Conservation (phyloP, 92 coral and sea anemone genomes). For the Meandrina meandrites region DNA sequence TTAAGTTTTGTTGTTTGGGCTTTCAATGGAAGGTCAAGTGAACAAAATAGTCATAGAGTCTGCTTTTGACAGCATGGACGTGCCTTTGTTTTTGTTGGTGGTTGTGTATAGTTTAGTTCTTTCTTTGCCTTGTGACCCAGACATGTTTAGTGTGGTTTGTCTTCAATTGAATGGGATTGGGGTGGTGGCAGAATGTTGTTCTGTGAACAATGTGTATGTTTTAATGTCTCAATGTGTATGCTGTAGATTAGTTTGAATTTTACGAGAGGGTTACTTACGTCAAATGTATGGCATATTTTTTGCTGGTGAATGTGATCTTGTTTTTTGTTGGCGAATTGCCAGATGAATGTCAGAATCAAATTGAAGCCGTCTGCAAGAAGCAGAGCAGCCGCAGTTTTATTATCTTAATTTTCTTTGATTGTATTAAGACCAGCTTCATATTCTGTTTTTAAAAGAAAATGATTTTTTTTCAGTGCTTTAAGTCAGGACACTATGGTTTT, state of each 20-base stretch:
- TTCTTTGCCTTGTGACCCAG: constrained; percentile 7
- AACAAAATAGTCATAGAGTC: not conserved
- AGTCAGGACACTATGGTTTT: constrained; percentile 34
- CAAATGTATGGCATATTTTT: not conserved
- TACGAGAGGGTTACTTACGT: constrained; percentile 3
- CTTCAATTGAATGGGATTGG: constrained; percentile 16
- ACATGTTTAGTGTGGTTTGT: constrained; percentile 11
- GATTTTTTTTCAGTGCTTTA: constrained; percentile 17
- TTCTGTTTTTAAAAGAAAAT: not conserved
- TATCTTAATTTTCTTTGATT: constrained; percentile 9
- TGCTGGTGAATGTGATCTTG: not conserved
- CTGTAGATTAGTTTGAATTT: constrained; percentile 15
- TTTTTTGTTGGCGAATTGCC: not conserved
- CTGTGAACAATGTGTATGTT: constrained; percentile 31
- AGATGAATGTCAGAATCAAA: constrained; percentile 27
- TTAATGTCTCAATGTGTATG: not conserved
- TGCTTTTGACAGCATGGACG: not conserved
- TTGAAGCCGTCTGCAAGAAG: constrained; percentile 4
- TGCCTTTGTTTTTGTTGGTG: not conserved
- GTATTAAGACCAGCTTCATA: not conserved
- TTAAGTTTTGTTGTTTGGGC: not conserved
- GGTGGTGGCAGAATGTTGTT: constrained; percentile 37
- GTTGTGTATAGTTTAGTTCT: not conserved
- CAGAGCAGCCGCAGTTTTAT: not conserved
- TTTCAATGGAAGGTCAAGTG: not conserved